Base-by-base conservation (phyloP, 2,113 vertebrate species). In the Microtus oregoni region DNA sequence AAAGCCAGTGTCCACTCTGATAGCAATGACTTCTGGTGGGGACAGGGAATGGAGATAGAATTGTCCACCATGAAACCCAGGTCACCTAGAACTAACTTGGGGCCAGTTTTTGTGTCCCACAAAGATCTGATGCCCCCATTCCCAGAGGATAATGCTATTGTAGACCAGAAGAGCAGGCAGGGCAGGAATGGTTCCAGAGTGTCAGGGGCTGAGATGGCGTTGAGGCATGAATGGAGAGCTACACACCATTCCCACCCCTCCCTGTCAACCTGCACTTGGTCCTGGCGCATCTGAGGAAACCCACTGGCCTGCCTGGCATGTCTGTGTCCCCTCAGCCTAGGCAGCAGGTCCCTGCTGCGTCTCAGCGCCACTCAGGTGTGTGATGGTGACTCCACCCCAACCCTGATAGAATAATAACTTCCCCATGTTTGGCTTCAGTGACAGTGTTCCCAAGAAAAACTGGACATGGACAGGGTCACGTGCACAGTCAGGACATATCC, bases 151-250 rank as follows among this genome's bases (percentile, higher is more conserved):
- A 47, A 32, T 11, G 55, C 10, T 1, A 17, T 10, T 38, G 44
- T 44, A 73, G 78, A 75, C 72, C 41, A 35, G 68, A 81, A 22
- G 19, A 14, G 52, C n/a, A 4, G 52, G 41, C 3, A 6, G 15
- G 28, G 24, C 0, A 22, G 0, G 5, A 20, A n/a, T 0, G 12
- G 13, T 61, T 63, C 67, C 58, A 20, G 0, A 14, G 63, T 14
- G 38, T 35, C 2, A 0, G 5, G 1, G 10, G 32, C 38, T 0
- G 0, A 7, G 12, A 81, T 0, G 13, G 24, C 35, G 0, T 28
- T n/a, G 35, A 6, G 32, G 61, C 58, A 20, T 5, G 38, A 44
- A 13, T 19, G 15, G 38, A 67, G 38, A 67, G 38, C 15, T 10
- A 2, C 58, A 17, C n/a, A 32, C 28, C 7, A 47, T 20, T 65